A percentile compares a stretch with the other conserved stretches of the same genome.
Evolutionary conservation across 2,797 vertebrate species (phyloP).

Genomic region (Sebastiscus albofasciatus): DNA sequence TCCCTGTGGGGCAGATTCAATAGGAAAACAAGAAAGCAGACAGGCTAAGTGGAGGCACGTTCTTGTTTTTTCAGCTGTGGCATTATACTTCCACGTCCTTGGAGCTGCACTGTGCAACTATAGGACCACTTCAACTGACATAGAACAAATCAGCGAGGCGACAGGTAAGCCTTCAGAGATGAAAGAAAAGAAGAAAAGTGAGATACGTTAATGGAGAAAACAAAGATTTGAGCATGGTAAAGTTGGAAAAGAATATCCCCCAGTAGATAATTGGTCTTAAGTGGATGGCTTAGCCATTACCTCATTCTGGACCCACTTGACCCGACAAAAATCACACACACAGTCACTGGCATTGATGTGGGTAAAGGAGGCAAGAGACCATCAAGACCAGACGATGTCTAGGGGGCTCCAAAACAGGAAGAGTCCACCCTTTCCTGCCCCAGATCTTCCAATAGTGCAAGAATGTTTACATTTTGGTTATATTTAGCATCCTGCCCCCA

Average conservation of each 20-base stretch:
- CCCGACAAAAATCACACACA: conserved; percentile 63
- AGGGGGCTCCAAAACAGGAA: conserved; percentile 76
- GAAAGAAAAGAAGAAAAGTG: conserved; percentile 11
- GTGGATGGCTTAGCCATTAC: conserved; percentile 67
- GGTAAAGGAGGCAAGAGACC: conserved; percentile 49
- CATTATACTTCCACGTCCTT: conserved; percentile 48
- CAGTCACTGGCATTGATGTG: conserved; percentile 53
- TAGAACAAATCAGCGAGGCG: not conserved
- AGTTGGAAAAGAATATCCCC: not conserved
- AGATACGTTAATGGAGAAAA: conserved; percentile 22
- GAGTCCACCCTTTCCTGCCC: conserved; percentile 80
- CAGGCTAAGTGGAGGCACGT: conserved; percentile 73
- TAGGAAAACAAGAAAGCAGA: conserved; percentile 76
- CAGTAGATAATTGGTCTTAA: conserved; percentile 53
- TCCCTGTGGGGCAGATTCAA: conserved; percentile 61
- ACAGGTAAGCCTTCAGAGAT: conserved; percentile 33
- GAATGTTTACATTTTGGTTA: conserved; percentile 69
- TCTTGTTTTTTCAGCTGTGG: conserved; percentile 80
- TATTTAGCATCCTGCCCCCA: conserved; percentile 53
- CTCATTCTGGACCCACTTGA: conserved; percentile 76
- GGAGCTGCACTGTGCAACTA: conserved; percentile 30
- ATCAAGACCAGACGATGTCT: conserved; percentile 50
- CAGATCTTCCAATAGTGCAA: conserved; percentile 66
- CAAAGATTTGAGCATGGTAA: conserved; percentile 5
- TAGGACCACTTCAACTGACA: conserved; percentile 34